phyloP scores from a whole-genome alignment of 2,113 vertebrate species.

The Platycercus adscitus region DNA sequence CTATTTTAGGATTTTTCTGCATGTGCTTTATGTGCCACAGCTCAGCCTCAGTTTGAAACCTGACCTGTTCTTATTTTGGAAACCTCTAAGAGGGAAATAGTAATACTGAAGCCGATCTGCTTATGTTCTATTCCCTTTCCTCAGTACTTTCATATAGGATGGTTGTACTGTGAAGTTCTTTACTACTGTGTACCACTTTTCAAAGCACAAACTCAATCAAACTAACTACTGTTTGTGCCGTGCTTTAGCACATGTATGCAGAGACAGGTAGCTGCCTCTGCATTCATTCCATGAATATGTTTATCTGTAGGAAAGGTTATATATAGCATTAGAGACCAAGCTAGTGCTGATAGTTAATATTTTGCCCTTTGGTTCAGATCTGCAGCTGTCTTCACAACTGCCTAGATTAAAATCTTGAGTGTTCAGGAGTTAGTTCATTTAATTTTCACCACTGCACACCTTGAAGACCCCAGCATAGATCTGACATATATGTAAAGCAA shows the following conservation, averaged over 20 bases:
- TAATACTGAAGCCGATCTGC: neutral
- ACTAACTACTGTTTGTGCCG: neutral
- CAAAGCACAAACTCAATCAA: neutral
- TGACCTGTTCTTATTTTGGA: conserved; percentile 61
- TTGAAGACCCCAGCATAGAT: neutral
- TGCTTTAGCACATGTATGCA: neutral
- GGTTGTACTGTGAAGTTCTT: neutral
- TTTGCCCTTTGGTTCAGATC: neutral
- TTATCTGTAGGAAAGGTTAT: neutral
- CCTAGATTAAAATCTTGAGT: neutral
- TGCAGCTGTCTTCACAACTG: neutral
- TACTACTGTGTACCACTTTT: neutral
- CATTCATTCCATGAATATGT: neutral
- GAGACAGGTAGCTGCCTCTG: neutral
- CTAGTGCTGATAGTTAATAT: neutral
- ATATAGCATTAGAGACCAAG: neutral
- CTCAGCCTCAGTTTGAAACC: conserved; percentile 41
- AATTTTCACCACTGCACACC: neutral
- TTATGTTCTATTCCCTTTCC: neutral
- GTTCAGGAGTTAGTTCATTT: neutral
- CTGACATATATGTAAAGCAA: neutral
- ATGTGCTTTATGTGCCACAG: conserved; percentile 20
- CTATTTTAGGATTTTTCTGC: conserved; percentile 49
- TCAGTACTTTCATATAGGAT: neutral
- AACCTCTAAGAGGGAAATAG: conserved; percentile 15